These are phyloP conservation scores for Monarcha castaneiventris DNA, from an alignment of 2,113 vertebrate genomes.

Conservation along the genomic window DNA sequence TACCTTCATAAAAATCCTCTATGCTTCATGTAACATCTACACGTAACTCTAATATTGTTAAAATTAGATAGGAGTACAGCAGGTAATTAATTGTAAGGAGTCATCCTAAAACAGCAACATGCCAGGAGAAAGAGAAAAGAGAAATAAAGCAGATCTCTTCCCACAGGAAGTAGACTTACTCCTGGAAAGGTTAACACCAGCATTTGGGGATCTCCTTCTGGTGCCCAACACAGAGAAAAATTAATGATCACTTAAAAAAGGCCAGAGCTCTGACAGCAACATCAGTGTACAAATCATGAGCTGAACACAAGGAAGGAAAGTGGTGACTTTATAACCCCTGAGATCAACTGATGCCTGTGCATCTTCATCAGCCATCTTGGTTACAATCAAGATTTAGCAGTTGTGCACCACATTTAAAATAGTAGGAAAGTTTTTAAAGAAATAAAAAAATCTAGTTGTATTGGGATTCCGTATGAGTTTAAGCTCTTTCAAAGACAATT, in stretches of 20 bases:
- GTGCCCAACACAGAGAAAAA: background rate
- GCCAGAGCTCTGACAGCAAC: background rate
- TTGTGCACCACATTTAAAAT: background rate
- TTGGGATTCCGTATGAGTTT: background rate
- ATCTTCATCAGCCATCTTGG: background rate
- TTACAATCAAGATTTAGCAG: background rate
- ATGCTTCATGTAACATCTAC: background rate
- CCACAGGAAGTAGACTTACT: background rate
- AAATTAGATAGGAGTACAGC: background rate
- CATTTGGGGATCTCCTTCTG: background rate
- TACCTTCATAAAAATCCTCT: background rate
- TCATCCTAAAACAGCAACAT: background rate
- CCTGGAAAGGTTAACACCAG: background rate
- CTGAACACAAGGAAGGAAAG: background rate
- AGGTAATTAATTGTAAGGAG: background rate
- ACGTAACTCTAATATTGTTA: background rate
- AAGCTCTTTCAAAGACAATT: background rate
- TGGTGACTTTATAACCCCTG: background rate
- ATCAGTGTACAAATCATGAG: background rate
- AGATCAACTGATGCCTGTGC: background rate
- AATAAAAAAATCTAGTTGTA: background rate
- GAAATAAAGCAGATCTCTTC: background rate
- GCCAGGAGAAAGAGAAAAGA: background rate
- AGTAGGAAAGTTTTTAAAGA: background rate
- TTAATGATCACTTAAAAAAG: background rate